These are phyloP conservation scores for Anarsia innoxiella DNA, from an alignment of 2,888 invertebrate genomes.

Conservation along the genomic window DNA sequence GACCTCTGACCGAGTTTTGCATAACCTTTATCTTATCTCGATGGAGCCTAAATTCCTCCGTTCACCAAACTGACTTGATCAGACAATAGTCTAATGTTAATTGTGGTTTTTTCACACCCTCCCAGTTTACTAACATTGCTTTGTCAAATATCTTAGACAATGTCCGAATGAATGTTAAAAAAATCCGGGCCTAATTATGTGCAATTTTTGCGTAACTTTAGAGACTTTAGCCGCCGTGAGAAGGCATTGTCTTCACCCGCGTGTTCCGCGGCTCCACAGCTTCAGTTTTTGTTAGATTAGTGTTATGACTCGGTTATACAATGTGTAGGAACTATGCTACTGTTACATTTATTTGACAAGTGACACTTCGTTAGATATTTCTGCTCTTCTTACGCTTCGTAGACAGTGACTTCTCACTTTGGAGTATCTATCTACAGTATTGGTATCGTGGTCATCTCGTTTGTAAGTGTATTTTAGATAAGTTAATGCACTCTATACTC, in stretches of 20 bases:
- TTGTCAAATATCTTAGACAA: slow-evolving; percentile 44
- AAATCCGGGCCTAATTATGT: slow-evolving; percentile 48
- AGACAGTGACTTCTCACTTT: no score
- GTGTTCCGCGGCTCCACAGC: slow-evolving; percentile 19
- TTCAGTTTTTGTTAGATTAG: slow-evolving; percentile 36
- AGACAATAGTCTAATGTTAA: slow-evolving; percentile 32
- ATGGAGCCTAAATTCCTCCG: slow-evolving; percentile 22
- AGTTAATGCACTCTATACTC: no score
- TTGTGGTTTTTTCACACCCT: slow-evolving; percentile 32
- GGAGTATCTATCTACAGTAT: no score
- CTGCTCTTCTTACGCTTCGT: neutral
- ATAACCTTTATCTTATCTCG: slow-evolving; percentile 23
- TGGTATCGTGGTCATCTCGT: no score
- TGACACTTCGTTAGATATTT: slow-evolving; percentile 8
- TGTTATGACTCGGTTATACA: slow-evolving; percentile 49
- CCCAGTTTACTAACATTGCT: slow-evolving; percentile 32
- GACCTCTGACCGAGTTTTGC: slow-evolving; percentile 24
- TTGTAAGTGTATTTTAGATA: no score
- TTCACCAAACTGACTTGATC: slow-evolving; percentile 23
- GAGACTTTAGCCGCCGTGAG: slow-evolving; percentile 35
- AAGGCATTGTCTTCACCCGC: slow-evolving; percentile 33
- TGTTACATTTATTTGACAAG: slow-evolving; percentile 17
- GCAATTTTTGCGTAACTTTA: slow-evolving; percentile 53
- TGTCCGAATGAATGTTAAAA: slow-evolving; percentile 42
- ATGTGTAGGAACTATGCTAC: slow-evolving; percentile 41